Evolutionary conservation across 2,113 vertebrate species (phyloP), one percentile per base, ranked within the genome.

Genomic region (Phaetusa simplex): DNA sequence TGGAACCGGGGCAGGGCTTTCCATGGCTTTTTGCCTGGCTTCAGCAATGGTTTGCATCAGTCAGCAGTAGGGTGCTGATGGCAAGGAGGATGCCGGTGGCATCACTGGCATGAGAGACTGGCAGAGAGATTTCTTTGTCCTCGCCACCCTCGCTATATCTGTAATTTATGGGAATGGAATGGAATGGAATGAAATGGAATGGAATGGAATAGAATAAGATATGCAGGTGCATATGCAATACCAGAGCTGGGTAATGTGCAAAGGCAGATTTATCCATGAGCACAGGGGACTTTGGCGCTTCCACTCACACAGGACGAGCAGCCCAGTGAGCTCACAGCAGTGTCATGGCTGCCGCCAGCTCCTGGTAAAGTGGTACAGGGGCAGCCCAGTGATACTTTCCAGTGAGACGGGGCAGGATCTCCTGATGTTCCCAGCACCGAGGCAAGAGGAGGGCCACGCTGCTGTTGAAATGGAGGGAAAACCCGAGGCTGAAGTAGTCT

Each of bases 121-220:
- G 24, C 21, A 86, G 49, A 80, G 21, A 50, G 34, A 65, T 72
- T 43, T 66, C 38, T 56, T 52, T 19, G 10, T 70, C 50, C 22
- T 55, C 0, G 0, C 23, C 45, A 66, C 9, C 16, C 26, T 91
- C 2, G 1, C 29, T 72, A 6, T 24, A 53, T 40, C 36, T 73
- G 34, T 14, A 76, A 58, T 15, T 8, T 1, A 32, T 22, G 9
- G 1, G 40, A 27, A 67, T 14, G 19, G 26, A 38, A 24, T 36
- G 13, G 45, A 36, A 36, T 49, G 5, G n/a, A 38, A 29, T 49
- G 17, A 23, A 26, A 43, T 14, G 1, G 36, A 24, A n/a, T 30
- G 0, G 45, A 13, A 50, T 7, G 0, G 55, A 14, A 45, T 12
- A 42, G 67, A 71, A 71, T 8, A 50, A 50, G 64, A 53, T 4